phyloP scores from a whole-genome alignment of 2,888 invertebrate genomes.

The Catocala sponsa region DNA sequence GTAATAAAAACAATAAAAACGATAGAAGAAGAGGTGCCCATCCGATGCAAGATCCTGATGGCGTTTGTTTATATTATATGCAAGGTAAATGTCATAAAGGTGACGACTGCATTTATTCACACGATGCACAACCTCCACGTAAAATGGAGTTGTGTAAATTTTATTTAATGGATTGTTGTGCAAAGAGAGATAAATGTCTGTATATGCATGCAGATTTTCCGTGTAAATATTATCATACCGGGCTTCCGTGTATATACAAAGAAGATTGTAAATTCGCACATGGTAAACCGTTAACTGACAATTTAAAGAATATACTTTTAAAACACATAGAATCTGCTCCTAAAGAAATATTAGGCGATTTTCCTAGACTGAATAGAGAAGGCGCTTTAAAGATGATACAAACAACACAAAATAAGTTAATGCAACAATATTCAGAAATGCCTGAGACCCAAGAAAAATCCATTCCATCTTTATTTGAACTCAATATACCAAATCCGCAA shows the following conservation, averaged over 20 bases:
- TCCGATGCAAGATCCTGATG: conserved; percentile 90
- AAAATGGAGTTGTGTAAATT: conserved; percentile 99
- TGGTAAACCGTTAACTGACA: conserved; percentile 94
- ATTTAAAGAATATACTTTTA: conserved; percentile 89
- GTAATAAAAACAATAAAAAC: conserved; percentile 85
- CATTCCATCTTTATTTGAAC: conserved; percentile 83
- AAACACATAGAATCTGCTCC: conserved; percentile 96
- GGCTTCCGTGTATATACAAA: conserved; percentile 93
- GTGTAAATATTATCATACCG: conserved; percentile 98
- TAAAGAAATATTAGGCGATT: conserved; percentile 96
- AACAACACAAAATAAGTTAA: conserved; percentile 78
- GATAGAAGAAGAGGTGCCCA: conserved; percentile 86
- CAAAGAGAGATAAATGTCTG: conserved; percentile 97
- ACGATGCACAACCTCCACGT: conserved; percentile 93
- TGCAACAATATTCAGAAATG: conserved; percentile 77
- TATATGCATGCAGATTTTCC: conserved; percentile 99
- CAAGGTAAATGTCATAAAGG: conserved; percentile 96
- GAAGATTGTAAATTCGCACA: conserved; percentile 98
- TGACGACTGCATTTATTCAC: conserved; percentile 95
- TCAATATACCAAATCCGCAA: conserved; percentile 80
- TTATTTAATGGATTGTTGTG: conserved; percentile 98
- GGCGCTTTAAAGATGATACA: conserved; percentile 90
- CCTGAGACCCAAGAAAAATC: conserved; percentile 70
- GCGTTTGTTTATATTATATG: conserved; percentile 94
- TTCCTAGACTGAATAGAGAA: conserved; percentile 94